A percentile compares a stretch with the other conserved stretches of the same genome.
phyloP scores from a whole-genome alignment of 64 coral and sea anemone genomes.

The Exaiptasia diaphana region DNA sequence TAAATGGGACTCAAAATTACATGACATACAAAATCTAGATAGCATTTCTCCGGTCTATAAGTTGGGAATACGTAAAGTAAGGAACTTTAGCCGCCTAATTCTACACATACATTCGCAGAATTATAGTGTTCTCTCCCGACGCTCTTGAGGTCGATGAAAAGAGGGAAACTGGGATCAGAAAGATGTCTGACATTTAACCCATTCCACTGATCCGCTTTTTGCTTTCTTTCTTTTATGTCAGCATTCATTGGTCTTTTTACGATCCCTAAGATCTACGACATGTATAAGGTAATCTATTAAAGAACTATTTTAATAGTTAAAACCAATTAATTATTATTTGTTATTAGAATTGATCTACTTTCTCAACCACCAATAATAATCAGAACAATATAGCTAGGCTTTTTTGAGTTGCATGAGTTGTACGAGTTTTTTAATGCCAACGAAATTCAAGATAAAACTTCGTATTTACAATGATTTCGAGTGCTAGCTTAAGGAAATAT shows the following conservation, averaged over 20 bases:
- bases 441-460: neutral
- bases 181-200: neutral
- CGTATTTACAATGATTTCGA: neutral
- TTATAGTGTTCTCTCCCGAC: no score
- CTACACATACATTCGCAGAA: neutral
- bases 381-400: neutral
- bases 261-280: constrained; percentile 77
- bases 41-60: neutral
- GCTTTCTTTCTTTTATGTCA: neutral
- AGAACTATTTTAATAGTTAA: neutral
- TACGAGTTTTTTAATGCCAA: neutral
- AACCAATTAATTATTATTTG: neutral
- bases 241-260: constrained; percentile 78
- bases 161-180: no score
- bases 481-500: no score
- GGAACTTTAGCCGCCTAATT: neutral
- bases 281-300: constrained; percentile 56
- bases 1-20: neutral
- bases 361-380: neutral
- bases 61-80: neutral
- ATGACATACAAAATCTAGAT: neutral
- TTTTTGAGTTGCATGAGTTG: neutral
- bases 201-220: no score
- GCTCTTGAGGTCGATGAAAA: no score
- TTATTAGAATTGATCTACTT: neutral